Evolutionary conservation across 2,797 vertebrate species (phyloP).

Genomic region (Helarctos malayanus): DNA sequence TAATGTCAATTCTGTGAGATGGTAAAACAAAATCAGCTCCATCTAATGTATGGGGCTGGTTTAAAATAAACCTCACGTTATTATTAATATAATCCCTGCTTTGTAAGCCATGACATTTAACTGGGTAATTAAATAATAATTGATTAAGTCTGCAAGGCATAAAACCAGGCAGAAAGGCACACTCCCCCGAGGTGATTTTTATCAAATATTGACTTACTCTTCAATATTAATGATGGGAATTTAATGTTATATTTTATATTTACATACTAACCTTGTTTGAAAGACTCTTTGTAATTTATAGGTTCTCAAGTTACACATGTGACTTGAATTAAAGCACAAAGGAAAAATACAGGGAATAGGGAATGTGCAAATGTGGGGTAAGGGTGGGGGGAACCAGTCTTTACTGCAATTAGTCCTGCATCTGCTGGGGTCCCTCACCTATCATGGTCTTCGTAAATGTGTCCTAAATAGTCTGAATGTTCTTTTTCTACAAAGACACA

Average conservation of each 20-base stretch:
- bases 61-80: conserved; percentile 82
- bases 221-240: conserved; percentile 83
- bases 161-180: conserved; percentile 77
- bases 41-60: conserved; percentile 62
- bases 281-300: conserved; percentile 76
- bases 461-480: neutral
- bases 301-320: conserved; percentile 64
- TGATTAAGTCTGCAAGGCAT: conserved; percentile 82
- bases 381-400: neutral
- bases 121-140: conserved; percentile 86
- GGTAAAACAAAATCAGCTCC: conserved; percentile 72
- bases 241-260: conserved; percentile 82
- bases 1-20: conserved; percentile 58
- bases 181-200: conserved; percentile 77
- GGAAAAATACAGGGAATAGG: neutral
- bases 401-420: neutral
- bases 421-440: neutral
- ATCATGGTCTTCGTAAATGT: neutral
- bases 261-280: conserved; percentile 80
- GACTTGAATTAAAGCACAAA: conserved; percentile 74
- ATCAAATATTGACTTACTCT: conserved; percentile 85
- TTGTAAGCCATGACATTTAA: conserved; percentile 85
- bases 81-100: conserved; percentile 85
- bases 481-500: neutral
- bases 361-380: neutral